A percentile compares a stretch with the other conserved stretches of the same genome.
These are phyloP conservation scores for Rallus crepitans DNA, from an alignment of 2,797 vertebrate genomes.

Conservation along the genomic window DNA sequence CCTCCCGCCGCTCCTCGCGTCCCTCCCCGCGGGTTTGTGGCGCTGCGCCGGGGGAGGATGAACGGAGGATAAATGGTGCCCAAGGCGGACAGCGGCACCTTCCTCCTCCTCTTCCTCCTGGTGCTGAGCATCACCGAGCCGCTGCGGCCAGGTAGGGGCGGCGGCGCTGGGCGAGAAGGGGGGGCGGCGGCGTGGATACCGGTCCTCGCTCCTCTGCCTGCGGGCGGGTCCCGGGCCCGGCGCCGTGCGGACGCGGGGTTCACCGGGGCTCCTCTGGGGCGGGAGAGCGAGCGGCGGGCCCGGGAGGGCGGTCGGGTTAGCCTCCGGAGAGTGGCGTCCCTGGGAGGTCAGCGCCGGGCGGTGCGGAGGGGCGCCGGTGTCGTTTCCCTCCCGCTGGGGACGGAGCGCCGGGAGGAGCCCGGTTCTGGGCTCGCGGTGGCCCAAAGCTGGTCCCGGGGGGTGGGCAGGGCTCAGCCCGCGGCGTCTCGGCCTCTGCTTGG, in stretches of 20 bases:
- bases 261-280: background rate
- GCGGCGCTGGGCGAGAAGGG: background rate
- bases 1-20: background rate
- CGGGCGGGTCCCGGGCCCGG: background rate
- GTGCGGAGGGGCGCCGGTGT: background rate
- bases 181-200: background rate
- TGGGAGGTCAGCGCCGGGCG: background rate
- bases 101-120: constrained; percentile 91
- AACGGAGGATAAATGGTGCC: constrained; percentile 99
- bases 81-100: constrained; percentile 94
- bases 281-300: background rate
- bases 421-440: background rate
- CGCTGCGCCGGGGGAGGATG: constrained; percentile 87
- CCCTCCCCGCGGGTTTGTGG: constrained; percentile 73
- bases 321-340: background rate
- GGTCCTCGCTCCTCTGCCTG: background rate
- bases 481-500: background rate
- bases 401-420: background rate
- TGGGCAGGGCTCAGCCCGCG: background rate
- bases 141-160: constrained; percentile 88
- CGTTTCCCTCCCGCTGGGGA: background rate
- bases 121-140: constrained; percentile 92
- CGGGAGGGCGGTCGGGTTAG: background rate
- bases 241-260: background rate
- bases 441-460: background rate